phyloP scores from a whole-genome alignment of 2,797 vertebrate species.

The Luscinia luscinia region DNA sequence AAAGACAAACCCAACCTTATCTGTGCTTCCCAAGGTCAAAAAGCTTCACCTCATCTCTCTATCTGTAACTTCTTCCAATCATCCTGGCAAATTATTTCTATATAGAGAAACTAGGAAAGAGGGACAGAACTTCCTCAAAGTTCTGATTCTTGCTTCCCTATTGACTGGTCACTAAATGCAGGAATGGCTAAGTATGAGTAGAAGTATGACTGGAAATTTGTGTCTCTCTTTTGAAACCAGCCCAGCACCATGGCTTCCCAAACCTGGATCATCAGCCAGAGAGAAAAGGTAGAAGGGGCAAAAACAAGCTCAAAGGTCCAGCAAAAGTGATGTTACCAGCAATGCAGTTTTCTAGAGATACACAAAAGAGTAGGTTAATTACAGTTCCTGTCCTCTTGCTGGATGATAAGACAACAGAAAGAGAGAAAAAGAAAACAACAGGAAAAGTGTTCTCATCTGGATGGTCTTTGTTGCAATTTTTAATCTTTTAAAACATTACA shows the following conservation, averaged over 20 bases:
- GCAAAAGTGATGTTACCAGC: not conserved
- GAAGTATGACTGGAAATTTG: not conserved
- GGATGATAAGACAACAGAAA: not conserved
- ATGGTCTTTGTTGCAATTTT: constrained; percentile 77
- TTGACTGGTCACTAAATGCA: not conserved
- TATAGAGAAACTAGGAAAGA: not conserved
- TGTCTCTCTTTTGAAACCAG: not conserved
- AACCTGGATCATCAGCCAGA: not conserved
- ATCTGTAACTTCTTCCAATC: not conserved
- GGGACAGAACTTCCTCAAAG: not conserved
- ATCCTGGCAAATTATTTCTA: not conserved
- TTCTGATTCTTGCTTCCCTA: not conserved
- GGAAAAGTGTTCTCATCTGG: constrained; percentile 52
- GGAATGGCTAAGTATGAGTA: not conserved
- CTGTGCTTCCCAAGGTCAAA: not conserved
- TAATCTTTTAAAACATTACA: constrained; percentile 73
- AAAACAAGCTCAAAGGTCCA: not conserved
- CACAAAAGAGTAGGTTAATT: not conserved
- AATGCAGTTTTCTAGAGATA: not conserved
- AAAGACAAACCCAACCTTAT: not conserved
- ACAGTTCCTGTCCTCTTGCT: not conserved
- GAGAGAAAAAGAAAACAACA: constrained; percentile 29
- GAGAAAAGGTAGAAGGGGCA: not conserved
- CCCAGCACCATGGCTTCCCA: not conserved
- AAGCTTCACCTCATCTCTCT: not conserved